Base-by-base conservation (phyloP, 2,888 invertebrate genomes). In the Congeria kusceri region DNA sequence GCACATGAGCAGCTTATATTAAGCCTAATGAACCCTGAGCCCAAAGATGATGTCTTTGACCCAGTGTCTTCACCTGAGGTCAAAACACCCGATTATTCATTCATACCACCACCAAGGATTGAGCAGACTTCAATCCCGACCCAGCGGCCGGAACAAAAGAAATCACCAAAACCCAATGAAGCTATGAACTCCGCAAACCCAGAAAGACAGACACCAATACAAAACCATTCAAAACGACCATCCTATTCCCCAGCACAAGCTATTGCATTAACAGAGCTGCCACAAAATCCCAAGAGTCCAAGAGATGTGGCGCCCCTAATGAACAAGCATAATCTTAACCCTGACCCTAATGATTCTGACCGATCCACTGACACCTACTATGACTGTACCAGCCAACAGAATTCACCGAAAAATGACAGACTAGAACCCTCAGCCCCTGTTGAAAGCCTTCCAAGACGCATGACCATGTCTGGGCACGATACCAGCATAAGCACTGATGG, bases 11-110 rank as follows among this genome's bases (percentile, higher is more conserved):
- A 71, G 18, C 61, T 83, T 2, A 83, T 83, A 47, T 68, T 83
- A 3, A 77, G 79, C 58, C 62, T 83, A n/a, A 44, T 83, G 61
- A 73, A 73, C 61, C 78, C 78, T 39, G 75, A 49, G n/a, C 15
- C 49, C 0, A 39, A 25, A 29, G 46, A 71, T 46, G 27, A 63
- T 46, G 64, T 72, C 20, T 65, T 72, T 72, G 64, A 65, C 39
- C 29, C 46, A 29, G 18, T 63, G n/a, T 20, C n/a, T 25, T 57
- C 47, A 18, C 58, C 47, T 46, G 32, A 46, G 23, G 64, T 64
- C 11, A 53, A 23, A 2, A 53, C 9, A 15, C 7, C 53, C 13
- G n/a, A 15, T 39, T 39, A 39, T 15, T 9, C 39, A 9, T 39
- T 13, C 39, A 39, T 39, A 39, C 39, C 39, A 7, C 39, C 74